phyloP scores from a whole-genome alignment of 2,797 vertebrate species.

The Lacerta viridis region DNA sequence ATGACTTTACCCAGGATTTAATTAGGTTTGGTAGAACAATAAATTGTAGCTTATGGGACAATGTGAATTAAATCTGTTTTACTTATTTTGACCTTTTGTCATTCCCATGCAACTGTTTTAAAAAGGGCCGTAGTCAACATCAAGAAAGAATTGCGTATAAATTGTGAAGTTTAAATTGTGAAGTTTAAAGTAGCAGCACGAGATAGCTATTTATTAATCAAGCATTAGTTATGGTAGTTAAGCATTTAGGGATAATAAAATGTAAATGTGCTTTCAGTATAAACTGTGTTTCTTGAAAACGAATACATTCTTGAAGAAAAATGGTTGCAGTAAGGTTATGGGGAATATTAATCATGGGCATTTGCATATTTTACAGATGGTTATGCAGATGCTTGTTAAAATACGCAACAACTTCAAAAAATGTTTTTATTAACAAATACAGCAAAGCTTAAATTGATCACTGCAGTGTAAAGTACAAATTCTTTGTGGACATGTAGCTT shows the following conservation, averaged over 20 bases:
- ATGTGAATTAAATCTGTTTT: constrained; percentile 49
- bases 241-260: constrained; percentile 80
- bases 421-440: constrained; percentile 70
- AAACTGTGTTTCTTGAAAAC: constrained; percentile 53
- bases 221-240: constrained; percentile 78
- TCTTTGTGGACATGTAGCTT: background rate
- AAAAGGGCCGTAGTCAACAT: background rate
- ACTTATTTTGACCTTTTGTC: constrained; percentile 49
- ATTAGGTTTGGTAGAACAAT: constrained; percentile 49
- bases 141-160: constrained; percentile 29
- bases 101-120: background rate
- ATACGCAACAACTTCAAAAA: constrained; percentile 81
- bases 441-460: constrained; percentile 18
- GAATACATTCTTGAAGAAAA: constrained; percentile 74
- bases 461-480: background rate
- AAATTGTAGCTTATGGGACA: constrained; percentile 32
- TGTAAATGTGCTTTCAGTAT: constrained; percentile 74
- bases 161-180: constrained; percentile 48
- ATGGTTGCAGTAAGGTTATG: constrained; percentile 74
- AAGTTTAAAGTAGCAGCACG: constrained; percentile 58
- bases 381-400: constrained; percentile 82
- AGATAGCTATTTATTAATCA: constrained; percentile 71
- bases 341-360: constrained; percentile 84
- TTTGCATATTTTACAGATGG: constrained; percentile 85
- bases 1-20: constrained; percentile 42